Evolutionary conservation across 2,888 invertebrate genomes (phyloP), one percentile per base, ranked within the genome.

Genomic region (Conops quadrifasciatus): DNA sequence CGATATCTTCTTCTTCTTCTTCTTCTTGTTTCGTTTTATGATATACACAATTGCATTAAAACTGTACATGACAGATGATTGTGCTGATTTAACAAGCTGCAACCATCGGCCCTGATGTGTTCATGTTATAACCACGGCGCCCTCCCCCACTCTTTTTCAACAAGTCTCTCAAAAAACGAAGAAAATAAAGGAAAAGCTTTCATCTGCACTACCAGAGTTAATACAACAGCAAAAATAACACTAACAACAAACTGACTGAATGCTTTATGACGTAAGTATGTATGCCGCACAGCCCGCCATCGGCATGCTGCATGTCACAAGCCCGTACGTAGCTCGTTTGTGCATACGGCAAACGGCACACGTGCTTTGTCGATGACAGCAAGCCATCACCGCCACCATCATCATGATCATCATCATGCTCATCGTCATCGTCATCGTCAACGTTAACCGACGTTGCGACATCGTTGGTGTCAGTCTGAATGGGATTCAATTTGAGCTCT

Each of bases 401-500:
- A 47, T 11, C 66, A 56, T 28, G 47, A 58, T 60, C 59, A 47
- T 19, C 53, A 71, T 66, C 71, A 72, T 67, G 71, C 65, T 62
- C 72, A 71, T 28, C 70, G 53, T 26, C 63, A 67, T 51, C 63
- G 45, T 24, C 67, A 63, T 19, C 56, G 19, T 3, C 26, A 26
- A 16, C 65, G 45, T 36, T 36, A 36, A 36, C 4, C 36, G 19
- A 62, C 62, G 16, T 4, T 36, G 19, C 21, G 36, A 16, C 45
- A 21, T 9, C 30, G 47, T 15, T n/a, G 16, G n/a, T 21, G 21
- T 26, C 51, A 26, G 30, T 16, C 26, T 21, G 67, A 43, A 53
- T 43, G 56, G 62, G 56, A 59, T 65, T 65, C 56, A 73, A 64
- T 67, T 70, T 49, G 67, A 63, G 60, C 60, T 65, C 36, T 71